A percentile compares a stretch with the other conserved stretches of the same genome.
Evolutionary conservation across 2,888 invertebrate species (phyloP).

Genomic region (Actias luna): DNA sequence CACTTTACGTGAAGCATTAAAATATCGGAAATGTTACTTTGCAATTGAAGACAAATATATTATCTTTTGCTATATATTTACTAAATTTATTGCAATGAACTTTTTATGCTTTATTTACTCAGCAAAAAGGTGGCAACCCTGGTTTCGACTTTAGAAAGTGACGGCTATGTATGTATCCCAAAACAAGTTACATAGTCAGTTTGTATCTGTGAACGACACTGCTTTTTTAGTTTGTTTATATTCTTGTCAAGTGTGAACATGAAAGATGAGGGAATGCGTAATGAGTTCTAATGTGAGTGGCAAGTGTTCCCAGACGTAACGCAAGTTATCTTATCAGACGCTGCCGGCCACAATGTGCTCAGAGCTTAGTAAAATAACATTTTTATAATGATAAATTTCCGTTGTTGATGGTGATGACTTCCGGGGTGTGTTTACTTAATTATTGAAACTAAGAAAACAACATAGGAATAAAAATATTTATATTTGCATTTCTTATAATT

Average conservation of each 20-base stretch:
- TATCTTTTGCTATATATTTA: no score
- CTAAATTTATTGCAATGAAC: no score
- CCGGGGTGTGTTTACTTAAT: slow-evolving; percentile 19
- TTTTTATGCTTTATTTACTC: no score
- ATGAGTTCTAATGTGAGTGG: slow-evolving; percentile 28
- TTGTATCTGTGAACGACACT: neutral
- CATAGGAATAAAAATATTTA: neutral
- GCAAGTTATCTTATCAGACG: slow-evolving; percentile 49
- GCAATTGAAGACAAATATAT: no score
- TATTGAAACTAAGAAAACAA: neutral
- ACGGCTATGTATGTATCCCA: neutral
- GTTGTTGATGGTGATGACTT: slow-evolving; percentile 36
- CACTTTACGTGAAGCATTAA: no score
- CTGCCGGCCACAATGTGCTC: slow-evolving; percentile 32
- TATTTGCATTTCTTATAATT: no score
- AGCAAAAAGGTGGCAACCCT: neutral
- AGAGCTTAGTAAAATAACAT: slow-evolving; percentile 37
- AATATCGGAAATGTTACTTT: no score
- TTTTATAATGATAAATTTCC: slow-evolving; percentile 45
- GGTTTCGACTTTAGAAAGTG: neutral
- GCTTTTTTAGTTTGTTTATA: slow-evolving; percentile 25
- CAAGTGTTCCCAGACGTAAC: slow-evolving; percentile 35
- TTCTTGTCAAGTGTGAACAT: slow-evolving; percentile 33
- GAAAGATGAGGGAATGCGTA: slow-evolving; percentile 35
- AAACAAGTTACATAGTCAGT: slow-evolving; percentile 2